A percentile compares a stretch with the other conserved stretches of the same genome.
Conservation (phyloP, 1,140 invertebrate genomes). For the Drosophila ercepeae region DNA sequence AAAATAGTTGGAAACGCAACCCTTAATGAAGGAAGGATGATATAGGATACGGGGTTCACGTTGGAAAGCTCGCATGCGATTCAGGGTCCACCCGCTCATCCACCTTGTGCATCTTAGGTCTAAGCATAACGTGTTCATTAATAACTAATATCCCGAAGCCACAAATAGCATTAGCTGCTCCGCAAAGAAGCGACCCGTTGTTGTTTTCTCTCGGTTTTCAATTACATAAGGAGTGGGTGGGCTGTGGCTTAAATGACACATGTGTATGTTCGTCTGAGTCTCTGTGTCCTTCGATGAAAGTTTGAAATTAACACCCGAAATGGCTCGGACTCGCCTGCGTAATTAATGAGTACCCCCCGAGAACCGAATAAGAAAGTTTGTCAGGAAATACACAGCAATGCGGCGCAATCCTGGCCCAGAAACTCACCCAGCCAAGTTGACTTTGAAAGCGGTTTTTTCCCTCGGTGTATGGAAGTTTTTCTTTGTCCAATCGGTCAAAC, state of each 20-base stretch:
- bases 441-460: slow-evolving; percentile 6
- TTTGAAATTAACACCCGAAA: slow-evolving; percentile 80
- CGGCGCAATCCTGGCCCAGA: background rate
- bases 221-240: slow-evolving; percentile 67
- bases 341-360: slow-evolving; percentile 73
- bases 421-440: background rate
- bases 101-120: slow-evolving; percentile 10
- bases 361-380: slow-evolving; percentile 57
- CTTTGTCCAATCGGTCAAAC: slow-evolving; percentile 69
- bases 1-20: slow-evolving; percentile 29
- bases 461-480: slow-evolving; percentile 53
- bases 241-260: slow-evolving; percentile 33
- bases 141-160: slow-evolving; percentile 78
- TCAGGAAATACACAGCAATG: slow-evolving; percentile 28
- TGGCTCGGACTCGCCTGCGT: slow-evolving; percentile 50
- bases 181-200: slow-evolving; percentile 36
- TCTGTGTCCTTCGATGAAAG: slow-evolving; percentile 65
- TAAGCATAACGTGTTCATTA: slow-evolving; percentile 65
- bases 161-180: slow-evolving; percentile 72
- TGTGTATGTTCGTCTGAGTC: slow-evolving; percentile 26
- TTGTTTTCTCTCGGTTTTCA: slow-evolving; percentile 77
- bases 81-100: slow-evolving; percentile 2
- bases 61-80: slow-evolving; percentile 17
- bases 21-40: slow-evolving; percentile 40
- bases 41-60: slow-evolving; percentile 22